Evolutionary conservation across 2,888 invertebrate genomes (phyloP).

Genomic region (Himalopsyche tibetana): DNA sequence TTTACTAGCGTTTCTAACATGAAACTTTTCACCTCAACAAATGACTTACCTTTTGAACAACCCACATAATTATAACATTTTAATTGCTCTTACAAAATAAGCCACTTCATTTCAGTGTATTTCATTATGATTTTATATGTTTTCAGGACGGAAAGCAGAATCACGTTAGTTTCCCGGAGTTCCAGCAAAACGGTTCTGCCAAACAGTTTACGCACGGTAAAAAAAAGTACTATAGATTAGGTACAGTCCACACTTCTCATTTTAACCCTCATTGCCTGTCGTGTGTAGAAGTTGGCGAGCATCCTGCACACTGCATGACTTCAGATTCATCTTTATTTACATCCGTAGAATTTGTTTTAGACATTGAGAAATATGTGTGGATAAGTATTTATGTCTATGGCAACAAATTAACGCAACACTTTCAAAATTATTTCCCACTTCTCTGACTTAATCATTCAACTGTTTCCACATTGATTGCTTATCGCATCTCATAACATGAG

Average conservation of each 20-base stretch:
- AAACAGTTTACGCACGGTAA: conserved; percentile 93
- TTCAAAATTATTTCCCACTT: not conserved
- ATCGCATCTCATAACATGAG: too few relatives aligned
- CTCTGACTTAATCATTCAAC: too few relatives aligned
- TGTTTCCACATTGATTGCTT: too few relatives aligned
- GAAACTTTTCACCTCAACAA: too few relatives aligned
- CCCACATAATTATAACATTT: too few relatives aligned
- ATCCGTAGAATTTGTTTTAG: conserved; percentile 10
- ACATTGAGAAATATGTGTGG: conserved; percentile 2
- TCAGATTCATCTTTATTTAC: conserved; percentile 67
- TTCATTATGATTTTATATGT: conserved; percentile 17
- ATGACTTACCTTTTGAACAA: too few relatives aligned
- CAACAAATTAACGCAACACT: not conserved
- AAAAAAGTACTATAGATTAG: conserved; percentile 83
- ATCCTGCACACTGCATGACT: conserved; percentile 51
- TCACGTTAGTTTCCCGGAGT: conserved; percentile 93
- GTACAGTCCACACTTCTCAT: conserved; percentile 71
- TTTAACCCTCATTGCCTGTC: conserved; percentile 64
- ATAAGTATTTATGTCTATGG: conserved; percentile 30
- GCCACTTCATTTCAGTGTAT: too few relatives aligned
- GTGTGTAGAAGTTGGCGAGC: conserved; percentile 64
- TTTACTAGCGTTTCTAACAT: too few relatives aligned
- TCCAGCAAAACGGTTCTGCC: conserved; percentile 91
- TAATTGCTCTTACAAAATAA: not conserved
- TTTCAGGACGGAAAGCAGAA: conserved; percentile 90